Base-by-base conservation (phyloP, 1,140 invertebrate genomes). In the Battus philenor region DNA sequence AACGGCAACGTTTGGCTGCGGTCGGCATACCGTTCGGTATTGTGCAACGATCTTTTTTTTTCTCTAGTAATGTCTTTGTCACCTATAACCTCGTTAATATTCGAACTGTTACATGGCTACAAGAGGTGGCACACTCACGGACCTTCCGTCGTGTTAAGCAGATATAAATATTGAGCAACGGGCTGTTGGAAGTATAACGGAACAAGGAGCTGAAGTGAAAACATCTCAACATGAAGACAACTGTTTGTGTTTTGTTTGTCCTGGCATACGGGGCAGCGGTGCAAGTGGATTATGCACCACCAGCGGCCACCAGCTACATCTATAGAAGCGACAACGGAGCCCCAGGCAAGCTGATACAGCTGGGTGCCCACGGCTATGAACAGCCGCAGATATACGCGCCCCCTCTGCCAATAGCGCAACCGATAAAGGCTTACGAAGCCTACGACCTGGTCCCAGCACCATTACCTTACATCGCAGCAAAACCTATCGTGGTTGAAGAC, bases 311-410 rank as follows among this genome's bases (percentile, higher is more conserved):
- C 1, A 84, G 87, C 33, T 88, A 87, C 53, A 80, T 88, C 34
- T 89, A 87, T 56, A 61, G 86, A 9, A 88, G 74, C 47, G 88
- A 88, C 50, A 78, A 85, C 22, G 64, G 71, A n/a, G 82, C 73
- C 0, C 87, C 87, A 0, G 79, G 73, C 0, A 86, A 70, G 41
- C 75, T 84, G 16, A 74, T 88, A 2, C 72, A 87, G 15, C 52
- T 88, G 3, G 86, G 86, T 22, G 65, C 64, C 0, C 73, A 69
- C 9, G 60, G 68, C 3, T 80, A 82, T 32, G 51, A 75, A 12
- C 61, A 77, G 26, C 81, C 68, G 1, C 53, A 59, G 7, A 53
- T 62, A 0, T 79, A 68, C 34, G 59, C 63, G 0, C 62, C 74
- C 5, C 68, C 68, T 0, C 15, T 76, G 11, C 69, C 75, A 1